phyloP scores from a whole-genome alignment of 1,140 invertebrate species.

The Mesaphorura yosii region DNA sequence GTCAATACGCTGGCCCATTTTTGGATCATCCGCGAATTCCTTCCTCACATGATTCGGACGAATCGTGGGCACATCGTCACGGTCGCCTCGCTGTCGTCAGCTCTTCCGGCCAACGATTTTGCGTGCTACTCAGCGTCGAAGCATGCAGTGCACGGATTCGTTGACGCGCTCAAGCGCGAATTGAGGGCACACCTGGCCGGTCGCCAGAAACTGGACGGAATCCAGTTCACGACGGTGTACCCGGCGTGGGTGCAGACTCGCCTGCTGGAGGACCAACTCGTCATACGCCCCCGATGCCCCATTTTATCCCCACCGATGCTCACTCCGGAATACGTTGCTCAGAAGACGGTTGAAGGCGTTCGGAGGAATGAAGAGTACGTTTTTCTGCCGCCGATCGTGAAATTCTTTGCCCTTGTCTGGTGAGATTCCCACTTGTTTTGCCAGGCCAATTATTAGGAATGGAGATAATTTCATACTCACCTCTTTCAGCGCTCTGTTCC shows the following conservation, averaged over 20 bases:
- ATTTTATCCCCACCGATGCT: slow-evolving; percentile 12
- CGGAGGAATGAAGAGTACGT: slow-evolving; percentile 19
- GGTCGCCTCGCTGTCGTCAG: slow-evolving; percentile 66
- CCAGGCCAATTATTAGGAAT: not conserved
- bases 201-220: slow-evolving; percentile 42
- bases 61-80: slow-evolving; percentile 73
- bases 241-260: slow-evolving; percentile 76
- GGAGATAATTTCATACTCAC: not conserved
- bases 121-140: slow-evolving; percentile 75
- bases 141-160: slow-evolving; percentile 53
- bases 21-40: slow-evolving; percentile 65
- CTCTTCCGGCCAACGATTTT: slow-evolving; percentile 58
- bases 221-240: slow-evolving; percentile 66
- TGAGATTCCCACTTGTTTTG: not conserved
- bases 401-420: not conserved
- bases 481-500: not conserved
- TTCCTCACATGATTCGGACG: slow-evolving; percentile 63
- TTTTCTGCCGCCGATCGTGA: slow-evolving; percentile 5
- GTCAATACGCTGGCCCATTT: slow-evolving; percentile 69
- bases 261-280: slow-evolving; percentile 51
- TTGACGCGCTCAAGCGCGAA: slow-evolving; percentile 56
- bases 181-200: slow-evolving; percentile 44
- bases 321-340: slow-evolving; percentile 17
- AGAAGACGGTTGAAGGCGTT: slow-evolving; percentile 15
- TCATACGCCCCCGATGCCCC: slow-evolving; percentile 11